Base-by-base conservation (phyloP, 2,888 invertebrate genomes). In the Ochropleura leucogaster region DNA sequence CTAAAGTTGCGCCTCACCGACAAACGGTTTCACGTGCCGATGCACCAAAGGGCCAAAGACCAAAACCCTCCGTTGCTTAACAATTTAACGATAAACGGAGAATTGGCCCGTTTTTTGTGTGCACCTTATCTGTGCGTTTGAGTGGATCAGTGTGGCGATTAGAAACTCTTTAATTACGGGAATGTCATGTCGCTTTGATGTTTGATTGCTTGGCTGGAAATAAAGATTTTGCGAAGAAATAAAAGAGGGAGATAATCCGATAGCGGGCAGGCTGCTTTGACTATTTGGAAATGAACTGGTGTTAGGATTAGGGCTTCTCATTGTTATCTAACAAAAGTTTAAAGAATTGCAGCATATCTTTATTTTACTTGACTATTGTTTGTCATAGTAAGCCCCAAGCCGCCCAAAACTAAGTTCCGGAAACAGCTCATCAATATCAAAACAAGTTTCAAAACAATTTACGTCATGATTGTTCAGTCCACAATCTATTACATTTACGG, bases 1-100 rank as follows among this genome's bases (percentile, higher is more conserved):
- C 92, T 91, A 89, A 91, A 92, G 89, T 84, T 88, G 85, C 83
- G 86, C 83, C 80, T 83, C 87, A 90, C 94, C 94, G 94, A 94
- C 94, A 94, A 95, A 95, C 95, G 92, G 94, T 93, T 95, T 94
- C 93, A 95, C 94, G 93, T 95, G 91, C 93, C 95, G 93, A 92
- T 94, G 94, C 94, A 94, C 93, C 91, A 83, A 92, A 92, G 91
- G 93, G 93, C 93, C 91, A 85, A 92, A 92, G 91, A 94, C 93
- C 90, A 86, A 92, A 92, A 91, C 92, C 92, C 92, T 92, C 72
- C 64, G 78, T 89, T 90, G 90, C 91, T 93, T 90, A 92, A 93
- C 93, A 93, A 93, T 93, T 92, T 92, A 88, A 90, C 89, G 92
- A 93, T 91, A 90, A 92, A 90, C 87, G 89, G 88, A 86, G 89